Percentiles rank a stretch among this genome's conserved stretches.
phyloP scores from a whole-genome alignment of 2,888 invertebrate genomes.

The Byasa hedistus region DNA sequence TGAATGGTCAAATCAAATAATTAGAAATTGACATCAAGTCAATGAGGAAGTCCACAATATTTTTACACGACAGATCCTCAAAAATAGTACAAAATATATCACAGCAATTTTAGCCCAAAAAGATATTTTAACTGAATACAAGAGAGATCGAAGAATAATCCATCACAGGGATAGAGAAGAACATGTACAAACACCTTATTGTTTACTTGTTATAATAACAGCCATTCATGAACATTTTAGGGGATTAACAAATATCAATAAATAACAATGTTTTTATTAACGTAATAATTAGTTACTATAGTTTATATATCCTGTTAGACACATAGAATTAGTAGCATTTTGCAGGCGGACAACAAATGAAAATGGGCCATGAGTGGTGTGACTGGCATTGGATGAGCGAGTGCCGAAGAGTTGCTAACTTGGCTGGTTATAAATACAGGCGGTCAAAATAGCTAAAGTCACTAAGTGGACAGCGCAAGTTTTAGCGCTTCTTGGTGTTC shows the following conservation, averaged over 20 bases:
- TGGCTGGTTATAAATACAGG: conserved; percentile 42
- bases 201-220: conserved; percentile 17
- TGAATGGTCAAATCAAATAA: conserved; percentile 43
- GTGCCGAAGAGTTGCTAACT: conserved; percentile 38
- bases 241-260: conserved; percentile 33
- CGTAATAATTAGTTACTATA: conserved; percentile 28
- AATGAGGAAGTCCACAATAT: conserved; percentile 48
- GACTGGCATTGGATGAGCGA: conserved; percentile 43
- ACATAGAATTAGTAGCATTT: conserved; percentile 33
- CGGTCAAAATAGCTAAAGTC: conserved; percentile 25
- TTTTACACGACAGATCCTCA: conserved; percentile 56
- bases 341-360: conserved; percentile 42
- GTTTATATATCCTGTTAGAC: conserved; percentile 6
- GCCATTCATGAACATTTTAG: conserved; percentile 13
- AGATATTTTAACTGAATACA: conserved; percentile 40
- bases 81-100: conserved; percentile 75
- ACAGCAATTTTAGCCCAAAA: conserved; percentile 75
- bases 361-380: conserved; percentile 33
- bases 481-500: conserved; percentile 93
- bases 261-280: conserved; percentile 29
- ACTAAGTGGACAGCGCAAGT: conserved; percentile 81
- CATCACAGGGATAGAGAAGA: conserved; percentile 38
- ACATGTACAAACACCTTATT: neutral
- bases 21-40: conserved; percentile 53
- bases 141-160: conserved; percentile 51